Evolutionary conservation across 2,113 vertebrate genomes (phyloP), one percentile per base, ranked within the genome.

Genomic region (Eptatretus burgeri): DNA sequence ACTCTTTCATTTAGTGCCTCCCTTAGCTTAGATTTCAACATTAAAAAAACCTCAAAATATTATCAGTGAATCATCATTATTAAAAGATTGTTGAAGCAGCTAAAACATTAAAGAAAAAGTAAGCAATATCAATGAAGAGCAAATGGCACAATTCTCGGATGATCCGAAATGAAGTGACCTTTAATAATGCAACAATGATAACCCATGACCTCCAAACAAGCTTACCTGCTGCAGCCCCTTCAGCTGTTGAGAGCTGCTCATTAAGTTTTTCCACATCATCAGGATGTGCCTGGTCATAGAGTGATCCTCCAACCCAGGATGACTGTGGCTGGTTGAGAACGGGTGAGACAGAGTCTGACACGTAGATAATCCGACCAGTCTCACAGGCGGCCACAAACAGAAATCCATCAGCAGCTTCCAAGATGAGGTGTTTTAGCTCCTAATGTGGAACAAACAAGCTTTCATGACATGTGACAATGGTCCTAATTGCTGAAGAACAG

Each of bases 331-430:
- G 91, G 74, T 91, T 98, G 66, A 98, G 78, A 63, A 98, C 86
- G 0, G 89, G 89, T 0, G 81, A 88, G 70, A 98, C 73, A 0
- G 91, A 95, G 67, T 98, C 91, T 0, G 91, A 98, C 60, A 95
- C 85, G 1, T 93, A 95, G 0, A 94, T 83, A 52, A 98, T 74
- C 1, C 85, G 75, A 0, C 86, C 91, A 0, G 80, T 85, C 74
- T 98, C 91, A 49, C 91, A 98, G 1, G 89, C 93, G 66, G 88
- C 89, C 27, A 98, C 91, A 51, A 98, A 98, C 49, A 98, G 77
- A 71, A 98, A 98, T 16, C 89, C 91, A 0, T 96, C 91, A 0
- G 87, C 91, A 1, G 91, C 91, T 69, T 95, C 91, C 62, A 96
- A 71, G 67, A 98, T 88, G 68, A 95, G 75, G 72, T 98, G 89